phyloP scores from a whole-genome alignment of 1,140 invertebrate genomes.

The Eciton burchellii region DNA sequence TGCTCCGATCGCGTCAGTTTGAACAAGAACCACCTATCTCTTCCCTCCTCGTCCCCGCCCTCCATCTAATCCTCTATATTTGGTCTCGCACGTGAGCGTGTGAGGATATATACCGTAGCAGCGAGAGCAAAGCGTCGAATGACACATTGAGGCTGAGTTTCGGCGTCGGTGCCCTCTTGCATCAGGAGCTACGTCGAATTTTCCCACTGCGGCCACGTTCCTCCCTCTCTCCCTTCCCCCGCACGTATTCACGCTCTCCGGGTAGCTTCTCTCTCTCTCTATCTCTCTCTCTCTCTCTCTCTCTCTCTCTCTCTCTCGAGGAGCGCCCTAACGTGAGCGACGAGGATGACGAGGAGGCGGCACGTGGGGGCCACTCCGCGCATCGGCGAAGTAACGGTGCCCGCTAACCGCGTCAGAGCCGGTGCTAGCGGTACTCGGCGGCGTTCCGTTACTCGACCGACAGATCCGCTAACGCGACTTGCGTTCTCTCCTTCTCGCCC shows the following conservation, averaged over 20 bases:
- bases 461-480: slow-evolving; percentile 84
- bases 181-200: slow-evolving; percentile 40
- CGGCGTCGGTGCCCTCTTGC: background rate
- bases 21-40: background rate
- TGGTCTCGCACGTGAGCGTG: too few species aligned
- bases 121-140: background rate
- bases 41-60: background rate
- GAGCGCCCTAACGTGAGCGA: slow-evolving; percentile 49
- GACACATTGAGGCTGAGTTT: slow-evolving; percentile 9
- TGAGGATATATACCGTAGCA: background rate
- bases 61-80: background rate
- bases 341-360: slow-evolving; percentile 75
- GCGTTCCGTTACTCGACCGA: slow-evolving; percentile 85
- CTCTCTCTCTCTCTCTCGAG: slow-evolving; percentile 43
- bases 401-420: slow-evolving; percentile 83
- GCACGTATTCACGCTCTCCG: slow-evolving; percentile 52
- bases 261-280: slow-evolving; percentile 10
- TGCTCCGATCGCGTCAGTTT: background rate
- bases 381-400: slow-evolving; percentile 82
- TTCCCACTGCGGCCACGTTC: slow-evolving; percentile 55
- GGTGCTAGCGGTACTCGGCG: slow-evolving; percentile 83
- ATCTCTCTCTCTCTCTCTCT: slow-evolving; percentile 4
- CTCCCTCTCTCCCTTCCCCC: slow-evolving; percentile 36
- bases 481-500: slow-evolving; percentile 65
- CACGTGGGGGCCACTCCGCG: slow-evolving; percentile 79